Conservation (phyloP, 2,888 invertebrate genomes). For the Cylindroiulus punctatus region DNA sequence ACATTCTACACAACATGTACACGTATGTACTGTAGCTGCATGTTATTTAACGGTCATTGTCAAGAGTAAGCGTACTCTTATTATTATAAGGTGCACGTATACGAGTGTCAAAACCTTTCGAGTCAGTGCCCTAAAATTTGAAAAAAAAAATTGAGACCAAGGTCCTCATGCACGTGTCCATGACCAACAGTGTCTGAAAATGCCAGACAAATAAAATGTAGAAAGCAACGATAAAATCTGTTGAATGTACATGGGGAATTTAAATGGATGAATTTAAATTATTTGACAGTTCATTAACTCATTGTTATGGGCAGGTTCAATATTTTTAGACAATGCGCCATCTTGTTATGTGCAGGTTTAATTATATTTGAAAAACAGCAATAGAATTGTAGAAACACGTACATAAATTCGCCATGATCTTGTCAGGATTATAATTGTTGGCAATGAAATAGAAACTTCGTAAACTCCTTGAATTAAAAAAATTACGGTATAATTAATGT, state of each 20-base stretch:
- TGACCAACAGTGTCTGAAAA: not conserved
- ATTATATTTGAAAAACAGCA: too few relatives aligned
- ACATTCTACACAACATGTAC: not conserved
- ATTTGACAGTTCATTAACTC: too few relatives aligned
- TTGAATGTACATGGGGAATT: not conserved
- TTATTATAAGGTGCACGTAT: constrained; percentile 26
- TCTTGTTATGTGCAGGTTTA: too few relatives aligned
- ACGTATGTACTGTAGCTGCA: not conserved
- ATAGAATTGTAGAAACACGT: too few relatives aligned
- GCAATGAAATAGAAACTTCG: too few relatives aligned
- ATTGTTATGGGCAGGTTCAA: too few relatives aligned
- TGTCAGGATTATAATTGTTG: too few relatives aligned
- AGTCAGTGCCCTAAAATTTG: not conserved
- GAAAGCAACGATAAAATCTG: not conserved
- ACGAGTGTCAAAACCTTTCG: not conserved
- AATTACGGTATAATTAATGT: too few relatives aligned
- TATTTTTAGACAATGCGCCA: too few relatives aligned
- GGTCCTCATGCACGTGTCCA: not conserved
- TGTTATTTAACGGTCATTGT: constrained; percentile 16
- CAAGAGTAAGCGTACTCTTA: not conserved
- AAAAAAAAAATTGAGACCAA: constrained; percentile 20
- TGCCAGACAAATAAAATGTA: not conserved
- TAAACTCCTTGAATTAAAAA: too few relatives aligned
- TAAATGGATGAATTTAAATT: not conserved
- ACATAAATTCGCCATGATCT: too few relatives aligned